Evolutionary conservation across 2,797 vertebrate species (phyloP).

Genomic region (Danio kyathit): DNA sequence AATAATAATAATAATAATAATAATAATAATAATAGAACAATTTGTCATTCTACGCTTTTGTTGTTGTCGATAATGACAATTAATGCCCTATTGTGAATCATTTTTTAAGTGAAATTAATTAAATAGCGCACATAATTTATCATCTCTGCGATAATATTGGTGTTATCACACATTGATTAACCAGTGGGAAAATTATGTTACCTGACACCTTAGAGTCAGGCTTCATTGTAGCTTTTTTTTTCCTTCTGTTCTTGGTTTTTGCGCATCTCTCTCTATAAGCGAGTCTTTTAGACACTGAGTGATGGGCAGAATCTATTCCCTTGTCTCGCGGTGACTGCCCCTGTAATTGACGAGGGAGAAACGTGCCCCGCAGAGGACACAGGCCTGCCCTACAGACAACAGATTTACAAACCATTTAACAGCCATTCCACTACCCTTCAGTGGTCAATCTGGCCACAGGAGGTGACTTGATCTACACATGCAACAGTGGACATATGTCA

Average conservation of each 20-base stretch:
- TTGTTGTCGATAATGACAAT: too few relatives aligned
- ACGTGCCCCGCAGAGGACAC: slow-evolving; percentile 55
- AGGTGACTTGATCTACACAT: slow-evolving; percentile 53
- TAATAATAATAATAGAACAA: too few relatives aligned
- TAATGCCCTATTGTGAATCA: too few relatives aligned
- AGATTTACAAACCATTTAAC: slow-evolving; percentile 59
- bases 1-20: too few relatives aligned
- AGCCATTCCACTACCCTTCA: slow-evolving; percentile 43
- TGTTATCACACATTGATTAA: too few relatives aligned
- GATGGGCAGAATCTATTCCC: slow-evolving; percentile 57
- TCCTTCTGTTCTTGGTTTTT: neutral
- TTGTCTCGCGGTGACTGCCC: slow-evolving; percentile 51
- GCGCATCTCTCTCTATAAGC: slow-evolving; percentile 28
- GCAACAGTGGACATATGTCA: slow-evolving; percentile 45
- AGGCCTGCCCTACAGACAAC: slow-evolving; percentile 25
- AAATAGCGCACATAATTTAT: too few relatives aligned
- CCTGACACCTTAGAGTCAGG: too few relatives aligned
- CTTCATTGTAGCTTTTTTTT: neutral
- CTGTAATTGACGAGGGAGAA: slow-evolving; percentile 59
- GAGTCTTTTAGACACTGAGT: slow-evolving; percentile 39
- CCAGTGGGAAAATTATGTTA: too few relatives aligned
- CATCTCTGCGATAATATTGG: too few relatives aligned
- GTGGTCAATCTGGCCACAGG: slow-evolving; percentile 30
- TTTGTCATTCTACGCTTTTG: too few relatives aligned
- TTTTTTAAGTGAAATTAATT: too few relatives aligned